phyloP scores from a whole-genome alignment of 1,140 invertebrate genomes.

The Cepaea nemoralis region DNA sequence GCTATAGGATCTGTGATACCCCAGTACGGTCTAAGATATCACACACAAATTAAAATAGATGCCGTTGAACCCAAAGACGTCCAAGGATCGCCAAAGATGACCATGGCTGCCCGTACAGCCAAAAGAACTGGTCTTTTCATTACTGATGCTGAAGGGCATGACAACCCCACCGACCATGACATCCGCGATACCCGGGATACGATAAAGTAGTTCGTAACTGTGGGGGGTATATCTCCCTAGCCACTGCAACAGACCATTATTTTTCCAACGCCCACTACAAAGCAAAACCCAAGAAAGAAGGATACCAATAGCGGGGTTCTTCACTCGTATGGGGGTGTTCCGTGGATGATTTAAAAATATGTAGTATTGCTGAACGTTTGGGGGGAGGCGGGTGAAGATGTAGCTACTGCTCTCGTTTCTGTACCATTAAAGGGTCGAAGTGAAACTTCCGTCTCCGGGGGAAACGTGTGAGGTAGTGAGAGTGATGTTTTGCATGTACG shows the following conservation, averaged over 20 bases:
- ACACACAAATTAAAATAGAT: constrained; percentile 96
- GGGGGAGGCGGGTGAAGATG: neutral
- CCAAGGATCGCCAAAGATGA: constrained; percentile 96
- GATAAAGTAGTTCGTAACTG: constrained; percentile 98
- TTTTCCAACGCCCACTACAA: constrained; percentile 88
- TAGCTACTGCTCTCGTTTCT: constrained; percentile 12
- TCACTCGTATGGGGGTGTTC: constrained; percentile 40
- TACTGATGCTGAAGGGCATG: constrained; percentile 95
- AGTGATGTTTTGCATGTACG: constrained; percentile 30
- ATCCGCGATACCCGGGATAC: constrained; percentile 96
- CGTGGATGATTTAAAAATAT: constrained; percentile 16
- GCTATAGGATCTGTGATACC: constrained; percentile 98
- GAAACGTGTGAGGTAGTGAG: neutral
- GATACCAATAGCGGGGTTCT: constrained; percentile 59
- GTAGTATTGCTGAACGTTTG: constrained; percentile 22
- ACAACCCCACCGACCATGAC: constrained; percentile 96
- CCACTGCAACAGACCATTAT: constrained; percentile 92
- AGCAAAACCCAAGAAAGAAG: constrained; percentile 77
- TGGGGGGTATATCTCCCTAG: constrained; percentile 93
- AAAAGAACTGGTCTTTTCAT: constrained; percentile 82
- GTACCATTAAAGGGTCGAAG: neutral
- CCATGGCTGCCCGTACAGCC: constrained; percentile 92
- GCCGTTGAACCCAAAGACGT: constrained; percentile 95
- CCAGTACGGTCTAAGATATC: constrained; percentile 83
- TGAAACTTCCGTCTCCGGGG: neutral